Conservation (phyloP, 1,140 invertebrate genomes). For the Myzus persicae region DNA sequence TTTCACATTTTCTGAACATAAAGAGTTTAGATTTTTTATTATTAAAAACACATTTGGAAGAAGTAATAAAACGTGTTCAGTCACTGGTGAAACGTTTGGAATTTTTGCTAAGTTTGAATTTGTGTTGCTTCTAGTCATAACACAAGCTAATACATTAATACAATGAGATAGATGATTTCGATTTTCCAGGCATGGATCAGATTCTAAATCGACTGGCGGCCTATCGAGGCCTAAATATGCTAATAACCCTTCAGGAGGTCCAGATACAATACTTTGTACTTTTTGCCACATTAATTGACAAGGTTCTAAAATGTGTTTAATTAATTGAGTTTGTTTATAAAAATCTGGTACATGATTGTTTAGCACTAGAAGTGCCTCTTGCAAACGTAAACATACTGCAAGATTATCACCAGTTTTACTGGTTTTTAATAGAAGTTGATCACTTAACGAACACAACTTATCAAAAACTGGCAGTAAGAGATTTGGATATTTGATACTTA, state of each 20-base stretch:
- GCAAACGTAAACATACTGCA: slow-evolving; percentile 50
- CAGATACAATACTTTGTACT: slow-evolving; percentile 45
- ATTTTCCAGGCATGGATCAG: slow-evolving; percentile 29
- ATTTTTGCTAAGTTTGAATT: slow-evolving; percentile 41
- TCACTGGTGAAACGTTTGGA: slow-evolving; percentile 46
- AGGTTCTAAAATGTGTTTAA: slow-evolving; percentile 56
- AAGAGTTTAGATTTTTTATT: slow-evolving; percentile 78
- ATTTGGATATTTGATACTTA: slow-evolving; percentile 84
- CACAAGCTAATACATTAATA: slow-evolving; percentile 25
- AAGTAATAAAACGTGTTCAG: slow-evolving; percentile 72
- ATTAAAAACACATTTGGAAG: slow-evolving; percentile 80
- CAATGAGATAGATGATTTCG: slow-evolving; percentile 52
- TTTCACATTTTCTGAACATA: slow-evolving; percentile 67
- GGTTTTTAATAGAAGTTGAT: slow-evolving; percentile 48
- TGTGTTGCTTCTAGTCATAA: slow-evolving; percentile 52
- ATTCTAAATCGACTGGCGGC: slow-evolving; percentile 40
- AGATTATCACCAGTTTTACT: slow-evolving; percentile 49
- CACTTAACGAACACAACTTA: slow-evolving; percentile 61
- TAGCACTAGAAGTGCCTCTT: slow-evolving; percentile 40
- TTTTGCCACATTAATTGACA: slow-evolving; percentile 58
- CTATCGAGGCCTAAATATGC: slow-evolving; percentile 49
- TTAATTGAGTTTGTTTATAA: slow-evolving; percentile 49
- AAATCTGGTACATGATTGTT: slow-evolving; percentile 52
- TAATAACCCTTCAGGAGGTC: slow-evolving; percentile 40
- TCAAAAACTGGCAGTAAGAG: slow-evolving; percentile 86